Percentiles rank a stretch among this genome's conserved stretches.
Conservation (phyloP, 2,113 vertebrate species). For the Propithecus coquereli region DNA sequence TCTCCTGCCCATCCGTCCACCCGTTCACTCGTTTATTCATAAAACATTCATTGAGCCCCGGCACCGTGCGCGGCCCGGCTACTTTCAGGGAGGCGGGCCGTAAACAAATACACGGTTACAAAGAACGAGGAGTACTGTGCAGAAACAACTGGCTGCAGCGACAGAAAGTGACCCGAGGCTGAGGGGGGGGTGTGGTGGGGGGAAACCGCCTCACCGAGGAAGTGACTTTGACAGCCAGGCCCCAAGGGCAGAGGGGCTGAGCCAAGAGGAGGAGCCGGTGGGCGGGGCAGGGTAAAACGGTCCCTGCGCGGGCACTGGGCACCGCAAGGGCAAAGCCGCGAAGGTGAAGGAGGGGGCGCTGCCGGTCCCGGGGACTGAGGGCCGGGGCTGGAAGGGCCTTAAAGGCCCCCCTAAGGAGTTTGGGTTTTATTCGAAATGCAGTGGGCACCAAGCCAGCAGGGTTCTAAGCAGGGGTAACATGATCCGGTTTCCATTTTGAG, state of each 20-base stretch:
- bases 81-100: neutral
- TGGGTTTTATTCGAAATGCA: neutral
- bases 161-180: neutral
- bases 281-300: neutral
- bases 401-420: neutral
- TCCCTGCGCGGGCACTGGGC: neutral
- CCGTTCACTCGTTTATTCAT: conserved; percentile 27
- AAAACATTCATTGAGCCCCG: neutral
- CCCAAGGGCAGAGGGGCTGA: neutral
- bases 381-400: neutral
- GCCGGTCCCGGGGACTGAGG: fast-evolving
- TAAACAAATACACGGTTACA: neutral
- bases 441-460: neutral
- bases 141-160: neutral
- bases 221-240: neutral
- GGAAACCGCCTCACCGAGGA: too few species aligned
- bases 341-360: neutral
- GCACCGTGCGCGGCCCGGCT: neutral
- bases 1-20: neutral
- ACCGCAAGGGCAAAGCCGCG: fast-evolving
- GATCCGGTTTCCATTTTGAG: neutral
- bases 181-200: neutral
- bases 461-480: neutral
- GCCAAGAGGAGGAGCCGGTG: neutral
- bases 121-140: neutral